Evolutionary conservation across 1,140 invertebrate species (phyloP), one percentile per base, ranked within the genome.

Genomic region (Drosophila obscura): DNA sequence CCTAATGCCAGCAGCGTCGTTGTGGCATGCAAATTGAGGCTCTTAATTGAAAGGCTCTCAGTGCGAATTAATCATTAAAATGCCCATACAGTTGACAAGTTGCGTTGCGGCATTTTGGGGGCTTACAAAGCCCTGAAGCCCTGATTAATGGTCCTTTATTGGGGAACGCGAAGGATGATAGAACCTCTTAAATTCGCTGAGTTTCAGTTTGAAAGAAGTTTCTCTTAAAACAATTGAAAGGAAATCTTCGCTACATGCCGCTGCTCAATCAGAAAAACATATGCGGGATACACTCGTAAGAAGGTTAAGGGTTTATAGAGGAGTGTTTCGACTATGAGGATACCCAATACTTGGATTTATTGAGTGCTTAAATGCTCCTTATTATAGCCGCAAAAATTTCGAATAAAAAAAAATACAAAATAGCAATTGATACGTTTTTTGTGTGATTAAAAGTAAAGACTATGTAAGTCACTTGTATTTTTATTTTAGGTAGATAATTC

Each of bases 21-120:
- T 69, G 77, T 50, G 72, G 79, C 65, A 87, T 87, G 82, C 82
- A 87, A 87, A 87, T 88, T 73, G 69, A 22, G 73, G 46, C 16
- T 57, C 71, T 85, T 87, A 87, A 87, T 87, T 87, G 82, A 87
- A 77, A 35, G 60, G 75, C 71, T 73, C 65, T 69, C 61, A 57
- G 49, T 61, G 62, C 65, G 78, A 88, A 88, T 88, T 88, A 88
- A 88, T 88, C 83, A 88, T 84, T 73, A 79, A 84, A 63, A 69
- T 73, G 80, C 77, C 59, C 65, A 50, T 79, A 63, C 58, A 84
- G 80, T 72, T 83, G 80, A 83, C 80, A 83, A 63, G 59, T 85
- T 72, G 68, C 48, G 81, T 62, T 74, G 68, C 48, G 80, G 77
- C 63, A 50, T 60, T 74, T 60, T 45, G 19, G 5, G 31, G 58